Evolutionary conservation across 2,797 vertebrate species (phyloP).

Genomic region (Sebastolobus altivelis): DNA sequence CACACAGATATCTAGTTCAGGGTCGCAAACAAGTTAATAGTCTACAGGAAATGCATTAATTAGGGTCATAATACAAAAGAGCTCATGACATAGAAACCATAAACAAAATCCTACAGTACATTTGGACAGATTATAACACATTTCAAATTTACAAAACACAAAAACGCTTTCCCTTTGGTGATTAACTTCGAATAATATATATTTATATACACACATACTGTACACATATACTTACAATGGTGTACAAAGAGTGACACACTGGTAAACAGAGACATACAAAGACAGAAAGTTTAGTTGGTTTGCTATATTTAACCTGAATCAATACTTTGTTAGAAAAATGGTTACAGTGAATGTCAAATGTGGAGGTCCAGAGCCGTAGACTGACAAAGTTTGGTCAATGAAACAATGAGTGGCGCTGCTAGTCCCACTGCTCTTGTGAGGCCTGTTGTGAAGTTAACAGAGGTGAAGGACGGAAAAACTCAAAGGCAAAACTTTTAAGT

Average conservation of each 20-base stretch:
- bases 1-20: slow-evolving; percentile 55
- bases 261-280: slow-evolving; percentile 67
- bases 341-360: slow-evolving; percentile 64
- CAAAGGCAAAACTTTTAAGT: background rate
- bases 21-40: slow-evolving; percentile 52
- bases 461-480: background rate
- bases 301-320: slow-evolving; percentile 71
- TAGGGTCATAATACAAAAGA: slow-evolving; percentile 46
- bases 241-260: slow-evolving; percentile 66
- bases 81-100: slow-evolving; percentile 37
- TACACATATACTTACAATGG: slow-evolving; percentile 81
- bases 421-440: background rate
- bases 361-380: slow-evolving; percentile 27
- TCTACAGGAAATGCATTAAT: slow-evolving; percentile 42
- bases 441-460: background rate
- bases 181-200: slow-evolving; percentile 84
- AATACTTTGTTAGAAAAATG: slow-evolving; percentile 49
- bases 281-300: slow-evolving; percentile 68
- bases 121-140: slow-evolving; percentile 65
- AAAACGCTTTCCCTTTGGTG: slow-evolving; percentile 81
- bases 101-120: slow-evolving; percentile 73
- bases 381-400: background rate
- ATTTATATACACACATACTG: slow-evolving; percentile 81
- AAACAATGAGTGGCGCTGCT: background rate
- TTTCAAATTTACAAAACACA: slow-evolving; percentile 73